These are phyloP conservation scores for Hydrochoerus hydrochaeris DNA, from an alignment of 2,113 vertebrate species.

Conservation along the genomic window DNA sequence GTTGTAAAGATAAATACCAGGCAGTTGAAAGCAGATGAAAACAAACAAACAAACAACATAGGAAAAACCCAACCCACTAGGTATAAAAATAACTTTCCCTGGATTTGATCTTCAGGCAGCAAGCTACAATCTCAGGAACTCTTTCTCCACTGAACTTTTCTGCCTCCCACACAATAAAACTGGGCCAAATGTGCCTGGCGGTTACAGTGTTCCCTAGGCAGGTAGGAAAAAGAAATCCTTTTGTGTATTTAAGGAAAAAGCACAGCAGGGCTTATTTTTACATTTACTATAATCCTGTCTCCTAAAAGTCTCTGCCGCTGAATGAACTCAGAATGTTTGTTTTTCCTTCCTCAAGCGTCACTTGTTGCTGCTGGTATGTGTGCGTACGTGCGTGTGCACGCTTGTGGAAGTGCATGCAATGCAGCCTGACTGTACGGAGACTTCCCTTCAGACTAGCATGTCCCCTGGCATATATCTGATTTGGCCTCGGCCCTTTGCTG, in stretches of 20 bases:
- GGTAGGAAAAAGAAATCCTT: slow-evolving; percentile 40
- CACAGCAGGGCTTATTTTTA: slow-evolving; percentile 64
- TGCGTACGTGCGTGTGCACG: not conserved
- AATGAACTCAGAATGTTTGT: slow-evolving; percentile 26
- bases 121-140: slow-evolving; percentile 75
- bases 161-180: slow-evolving; percentile 16
- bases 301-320: slow-evolving; percentile 1
- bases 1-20: slow-evolving; percentile 67
- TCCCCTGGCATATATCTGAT: not conserved
- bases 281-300: slow-evolving; percentile 61
- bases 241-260: slow-evolving; percentile 62
- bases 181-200: slow-evolving; percentile 59
- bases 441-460: not conserved
- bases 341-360: not conserved
- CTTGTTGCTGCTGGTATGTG: not conserved
- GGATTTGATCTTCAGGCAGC: slow-evolving; percentile 69
- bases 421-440: not conserved
- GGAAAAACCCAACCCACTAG: slow-evolving; percentile 9
- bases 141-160: slow-evolving; percentile 67
- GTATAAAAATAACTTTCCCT: slow-evolving; percentile 78
- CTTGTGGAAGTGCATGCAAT: not conserved
- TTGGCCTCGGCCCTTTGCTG: not conserved
- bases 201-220: slow-evolving; percentile 56
- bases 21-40: slow-evolving; percentile 64
- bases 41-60: not conserved